Base-by-base conservation (phyloP, 2,113 vertebrate genomes). In the Cololabis saira region DNA sequence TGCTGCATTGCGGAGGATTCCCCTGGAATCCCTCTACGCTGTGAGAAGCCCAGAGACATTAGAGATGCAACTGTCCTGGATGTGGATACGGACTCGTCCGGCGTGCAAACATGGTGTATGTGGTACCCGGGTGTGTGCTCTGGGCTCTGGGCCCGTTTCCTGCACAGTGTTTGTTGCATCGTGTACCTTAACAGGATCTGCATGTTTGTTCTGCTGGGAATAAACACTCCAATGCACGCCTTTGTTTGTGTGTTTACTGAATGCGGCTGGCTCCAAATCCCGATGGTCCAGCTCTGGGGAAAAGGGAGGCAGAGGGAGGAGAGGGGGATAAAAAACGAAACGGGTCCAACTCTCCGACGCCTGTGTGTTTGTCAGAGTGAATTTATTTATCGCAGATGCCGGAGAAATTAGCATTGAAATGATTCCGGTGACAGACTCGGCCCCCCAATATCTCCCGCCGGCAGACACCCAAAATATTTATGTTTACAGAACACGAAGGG, bases 361-460 rank as follows among this genome's bases (percentile, higher is more conserved):
- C 78, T 85, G 82, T 83, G 80, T 89, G 80, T 89, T 87, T 89
- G 85, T 88, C 82, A 67, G 69, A 85, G 62, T 69, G 77, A 78
- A 86, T 84, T 85, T 83, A 85, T 85, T 90, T 89, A 90, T 89
- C 86, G 71, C 76, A 88, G 81, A 88, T 74, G 81, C 76, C 83
- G 75, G 68, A 37, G 59, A 90, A 91, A 93, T 93, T 90, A 90
- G 85, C 90, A 90, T 87, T 68, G 84, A 89, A 92, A 90, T 89
- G 79, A 90, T 88, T 87, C 63, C 65, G 68, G 80, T 78, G 86
- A 91, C 87, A 84, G 81, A 82, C 61, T 87, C 17, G 47, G n/a
- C n/a, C 58, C 62, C 70, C 33, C 69, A 67, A 84, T 88, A 87
- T 86, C 84, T 88, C 59, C 59, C 19, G 45, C 70, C 84, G 72